phyloP scores from a whole-genome alignment of 2,888 invertebrate species.

The Arrhopalites spinosus region DNA sequence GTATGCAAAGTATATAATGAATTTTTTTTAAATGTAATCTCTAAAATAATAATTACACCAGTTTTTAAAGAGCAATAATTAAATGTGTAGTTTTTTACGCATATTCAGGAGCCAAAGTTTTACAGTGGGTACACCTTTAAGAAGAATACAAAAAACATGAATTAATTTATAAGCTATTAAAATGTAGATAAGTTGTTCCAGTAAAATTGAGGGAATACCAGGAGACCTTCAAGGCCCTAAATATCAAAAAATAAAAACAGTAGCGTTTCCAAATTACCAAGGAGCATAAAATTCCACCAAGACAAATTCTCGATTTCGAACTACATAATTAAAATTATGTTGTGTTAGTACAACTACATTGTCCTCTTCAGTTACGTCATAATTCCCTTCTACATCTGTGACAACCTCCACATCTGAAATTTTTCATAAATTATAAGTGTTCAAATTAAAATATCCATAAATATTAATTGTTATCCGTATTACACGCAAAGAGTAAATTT shows the following conservation, averaged over 20 bases:
- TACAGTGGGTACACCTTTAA: constrained; percentile 67
- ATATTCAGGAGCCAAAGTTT: constrained; percentile 64
- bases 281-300: constrained; percentile 67
- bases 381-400: constrained; percentile 57
- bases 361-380: constrained; percentile 59
- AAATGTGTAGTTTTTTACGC: too few relatives aligned
- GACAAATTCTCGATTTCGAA: constrained; percentile 59
- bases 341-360: constrained; percentile 60
- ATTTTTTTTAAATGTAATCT: too few relatives aligned
- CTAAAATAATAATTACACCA: too few relatives aligned
- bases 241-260: background rate
- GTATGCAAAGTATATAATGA: too few relatives aligned
- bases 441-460: too few relatives aligned
- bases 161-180: too few relatives aligned
- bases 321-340: constrained; percentile 61
- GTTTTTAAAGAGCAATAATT: too few relatives aligned
- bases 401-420: constrained; percentile 56
- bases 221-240: too few relatives aligned
- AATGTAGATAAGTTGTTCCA: too few relatives aligned
- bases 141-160: background rate
- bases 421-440: background rate
- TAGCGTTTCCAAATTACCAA: constrained; percentile 62
- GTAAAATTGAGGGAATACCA: too few relatives aligned
- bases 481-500: too few relatives aligned
- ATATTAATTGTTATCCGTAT: too few relatives aligned